Percentiles rank a stretch among this genome's conserved stretches.
These are phyloP conservation scores for Blastomussa wellsi DNA, from an alignment of 92 coral and sea anemone species.

Conservation along the genomic window DNA sequence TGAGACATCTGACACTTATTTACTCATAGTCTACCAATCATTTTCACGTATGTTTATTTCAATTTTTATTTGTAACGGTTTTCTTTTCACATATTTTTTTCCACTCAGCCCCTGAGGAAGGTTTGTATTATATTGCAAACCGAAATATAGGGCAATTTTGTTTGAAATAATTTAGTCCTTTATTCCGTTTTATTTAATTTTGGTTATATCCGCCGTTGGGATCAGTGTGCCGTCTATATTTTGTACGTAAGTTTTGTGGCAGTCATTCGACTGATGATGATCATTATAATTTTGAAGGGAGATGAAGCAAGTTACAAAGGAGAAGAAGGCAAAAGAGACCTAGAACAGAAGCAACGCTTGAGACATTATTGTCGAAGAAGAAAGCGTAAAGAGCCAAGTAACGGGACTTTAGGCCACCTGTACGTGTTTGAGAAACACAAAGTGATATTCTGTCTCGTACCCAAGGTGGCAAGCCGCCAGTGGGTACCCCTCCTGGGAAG, in stretches of 20 bases:
- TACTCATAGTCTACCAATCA: too few relatives aligned
- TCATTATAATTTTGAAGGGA: not conserved
- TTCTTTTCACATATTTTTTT: too few relatives aligned
- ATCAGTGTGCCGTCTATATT: too few relatives aligned
- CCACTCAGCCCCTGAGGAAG: too few relatives aligned
- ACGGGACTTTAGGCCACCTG: constrained; percentile 7
- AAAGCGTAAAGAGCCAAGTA: not conserved
- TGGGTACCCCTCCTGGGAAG: not conserved
- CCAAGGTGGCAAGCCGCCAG: constrained; percentile 6
- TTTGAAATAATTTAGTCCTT: too few relatives aligned
- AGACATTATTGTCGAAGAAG: not conserved
- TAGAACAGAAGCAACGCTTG: constrained; percentile 1
- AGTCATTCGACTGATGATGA: not conserved
- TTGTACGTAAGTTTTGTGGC: not conserved
- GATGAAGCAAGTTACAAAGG: not conserved
- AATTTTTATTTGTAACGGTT: too few relatives aligned
- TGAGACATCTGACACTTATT: too few relatives aligned
- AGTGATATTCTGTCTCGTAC: constrained; percentile 11
- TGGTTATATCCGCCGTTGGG: too few relatives aligned
- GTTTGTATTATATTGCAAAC: too few relatives aligned
- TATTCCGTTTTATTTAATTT: too few relatives aligned
- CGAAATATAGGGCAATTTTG: too few relatives aligned
- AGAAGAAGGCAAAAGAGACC: constrained; percentile 5
- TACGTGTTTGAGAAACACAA: constrained; percentile 18
- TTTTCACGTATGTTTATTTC: too few relatives aligned